A percentile compares a stretch with the other conserved stretches of the same genome.
Evolutionary conservation across 2,797 vertebrate species (phyloP).

Genomic region (Triplophysa yarkandensis): DNA sequence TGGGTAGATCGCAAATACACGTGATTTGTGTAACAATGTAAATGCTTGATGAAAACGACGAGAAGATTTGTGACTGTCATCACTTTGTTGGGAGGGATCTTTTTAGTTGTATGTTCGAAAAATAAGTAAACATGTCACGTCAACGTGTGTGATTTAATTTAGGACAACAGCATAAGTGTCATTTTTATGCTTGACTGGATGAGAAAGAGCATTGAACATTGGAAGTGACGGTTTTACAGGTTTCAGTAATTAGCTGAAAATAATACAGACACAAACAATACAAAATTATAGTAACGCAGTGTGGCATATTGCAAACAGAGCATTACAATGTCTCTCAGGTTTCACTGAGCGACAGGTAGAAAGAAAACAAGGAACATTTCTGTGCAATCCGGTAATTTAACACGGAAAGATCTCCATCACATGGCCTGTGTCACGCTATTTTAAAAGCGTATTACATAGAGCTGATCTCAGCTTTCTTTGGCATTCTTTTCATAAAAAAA

Average conservation of each 20-base stretch:
- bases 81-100: not conserved
- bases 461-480: not conserved
- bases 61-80: not conserved
- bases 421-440: not conserved
- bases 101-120: not conserved
- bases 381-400: not conserved
- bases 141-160: not conserved
- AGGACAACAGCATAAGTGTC: not conserved
- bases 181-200: not conserved
- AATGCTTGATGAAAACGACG: conserved; percentile 32
- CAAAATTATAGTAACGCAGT: not conserved
- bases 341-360: not conserved
- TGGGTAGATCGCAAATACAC: conserved; percentile 19
- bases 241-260: not conserved
- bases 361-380: not conserved
- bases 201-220: not conserved
- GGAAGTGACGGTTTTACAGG: not conserved
- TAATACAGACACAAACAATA: not conserved
- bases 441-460: not conserved
- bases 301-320: not conserved
- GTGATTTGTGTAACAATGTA: conserved; percentile 38
- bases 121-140: not conserved
- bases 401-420: not conserved
- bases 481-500: not conserved
- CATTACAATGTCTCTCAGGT: not conserved